phyloP scores from a whole-genome alignment of 2,113 vertebrate genomes.

The Nyctibius bracteatus region DNA sequence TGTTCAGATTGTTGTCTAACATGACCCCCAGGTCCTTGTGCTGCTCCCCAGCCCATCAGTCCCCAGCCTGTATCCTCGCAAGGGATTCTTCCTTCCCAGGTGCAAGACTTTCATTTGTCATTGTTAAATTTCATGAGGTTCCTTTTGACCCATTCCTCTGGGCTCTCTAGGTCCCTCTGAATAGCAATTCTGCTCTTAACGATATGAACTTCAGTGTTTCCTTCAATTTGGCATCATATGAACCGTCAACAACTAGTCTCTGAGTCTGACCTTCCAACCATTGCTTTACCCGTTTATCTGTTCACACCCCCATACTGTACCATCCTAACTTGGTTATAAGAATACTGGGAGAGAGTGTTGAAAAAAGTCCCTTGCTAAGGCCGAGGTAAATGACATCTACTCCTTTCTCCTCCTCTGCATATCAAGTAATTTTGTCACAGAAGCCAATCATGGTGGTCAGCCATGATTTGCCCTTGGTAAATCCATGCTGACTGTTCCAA shows the following conservation, averaged over 20 bases:
- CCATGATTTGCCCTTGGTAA: background rate
- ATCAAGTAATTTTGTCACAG: background rate
- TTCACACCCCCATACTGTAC: background rate
- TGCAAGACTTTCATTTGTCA: background rate
- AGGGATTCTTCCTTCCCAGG: background rate
- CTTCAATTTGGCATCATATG: background rate
- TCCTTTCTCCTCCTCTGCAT: background rate
- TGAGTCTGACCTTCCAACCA: background rate
- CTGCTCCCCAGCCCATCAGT: background rate
- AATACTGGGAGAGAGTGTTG: background rate
- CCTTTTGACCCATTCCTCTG: too few species aligned
- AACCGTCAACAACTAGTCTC: background rate
- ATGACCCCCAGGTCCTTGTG: background rate
- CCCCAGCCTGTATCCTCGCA: background rate
- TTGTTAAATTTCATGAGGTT: too few species aligned
- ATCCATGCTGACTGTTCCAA: background rate
- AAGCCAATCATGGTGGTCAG: background rate
- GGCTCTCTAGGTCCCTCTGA: too few species aligned
- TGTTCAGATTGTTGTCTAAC: background rate
- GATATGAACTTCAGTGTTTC: background rate
- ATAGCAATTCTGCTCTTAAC: too few species aligned
- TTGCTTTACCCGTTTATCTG: background rate
- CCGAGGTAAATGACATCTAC: background rate
- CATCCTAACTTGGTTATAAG: background rate
- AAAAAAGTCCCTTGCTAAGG: background rate